phyloP scores from a whole-genome alignment of 2,113 vertebrate genomes.

The Stercorarius parasiticus region DNA sequence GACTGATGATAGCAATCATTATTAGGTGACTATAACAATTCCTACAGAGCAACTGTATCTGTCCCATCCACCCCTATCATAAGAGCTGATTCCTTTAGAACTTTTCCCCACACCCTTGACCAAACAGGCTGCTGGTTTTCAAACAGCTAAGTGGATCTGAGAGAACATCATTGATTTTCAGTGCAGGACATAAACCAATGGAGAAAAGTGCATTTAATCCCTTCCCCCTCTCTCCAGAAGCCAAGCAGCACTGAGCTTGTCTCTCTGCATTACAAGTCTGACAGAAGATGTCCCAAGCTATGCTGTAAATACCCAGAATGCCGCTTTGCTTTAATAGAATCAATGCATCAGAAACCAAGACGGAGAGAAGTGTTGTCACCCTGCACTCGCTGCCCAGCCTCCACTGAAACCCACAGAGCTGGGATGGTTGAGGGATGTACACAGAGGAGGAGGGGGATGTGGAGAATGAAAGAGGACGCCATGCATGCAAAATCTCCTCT shows the following conservation, averaged over 20 bases:
- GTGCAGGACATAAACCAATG: neutral
- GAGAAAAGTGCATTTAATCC: neutral
- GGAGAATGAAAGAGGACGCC: neutral
- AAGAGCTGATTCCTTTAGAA: neutral
- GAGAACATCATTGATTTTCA: neutral
- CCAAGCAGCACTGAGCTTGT: neutral
- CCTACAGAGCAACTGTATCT: neutral
- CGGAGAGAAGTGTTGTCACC: neutral
- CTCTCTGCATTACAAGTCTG: neutral
- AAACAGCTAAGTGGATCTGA: neutral
- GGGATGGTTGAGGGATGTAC: neutral
- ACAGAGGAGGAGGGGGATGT: neutral
- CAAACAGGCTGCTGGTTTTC: neutral
- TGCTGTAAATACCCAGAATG: neutral
- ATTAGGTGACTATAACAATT: fast-evolving
- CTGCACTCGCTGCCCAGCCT: neutral
- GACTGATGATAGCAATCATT: too few species aligned
- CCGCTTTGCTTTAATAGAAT: neutral
- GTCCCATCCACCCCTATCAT: fast-evolving
- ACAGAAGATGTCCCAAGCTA: neutral
- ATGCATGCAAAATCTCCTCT: neutral
- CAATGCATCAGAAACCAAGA: neutral
- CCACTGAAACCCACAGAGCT: neutral
- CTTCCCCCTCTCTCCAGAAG: neutral
- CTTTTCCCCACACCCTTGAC: neutral